A percentile compares a stretch with the other conserved stretches of the same genome.
These are phyloP conservation scores for Helogale parvula DNA, from an alignment of 2,113 vertebrate species.

Conservation along the genomic window DNA sequence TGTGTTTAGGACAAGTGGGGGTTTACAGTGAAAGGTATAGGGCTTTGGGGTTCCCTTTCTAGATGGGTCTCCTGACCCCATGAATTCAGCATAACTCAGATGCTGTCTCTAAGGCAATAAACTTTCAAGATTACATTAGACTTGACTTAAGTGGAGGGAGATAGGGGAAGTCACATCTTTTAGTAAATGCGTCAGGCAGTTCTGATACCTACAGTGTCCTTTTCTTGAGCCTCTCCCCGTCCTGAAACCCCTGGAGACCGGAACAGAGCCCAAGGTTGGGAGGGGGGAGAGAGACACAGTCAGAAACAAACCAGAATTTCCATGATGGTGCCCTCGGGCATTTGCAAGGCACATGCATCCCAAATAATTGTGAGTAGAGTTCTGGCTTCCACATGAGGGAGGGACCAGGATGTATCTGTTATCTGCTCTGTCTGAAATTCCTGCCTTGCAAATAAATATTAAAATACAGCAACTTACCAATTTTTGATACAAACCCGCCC, in stretches of 20 bases:
- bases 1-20: not conserved
- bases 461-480: not conserved
- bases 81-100: not conserved
- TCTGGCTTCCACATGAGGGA: not conserved
- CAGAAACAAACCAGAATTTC: not conserved
- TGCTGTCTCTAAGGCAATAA: not conserved
- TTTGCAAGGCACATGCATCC: not conserved
- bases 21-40: not conserved
- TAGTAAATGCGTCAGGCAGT: not conserved
- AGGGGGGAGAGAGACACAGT: not conserved
- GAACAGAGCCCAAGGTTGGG: not conserved
- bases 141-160: not conserved
- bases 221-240: not conserved
- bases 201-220: not conserved
- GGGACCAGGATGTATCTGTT: not conserved
- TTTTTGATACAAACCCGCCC: not conserved
- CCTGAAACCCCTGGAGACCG: not conserved
- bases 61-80: not conserved
- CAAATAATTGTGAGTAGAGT: not conserved
- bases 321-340: not conserved
- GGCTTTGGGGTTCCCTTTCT: not conserved
- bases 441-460: not conserved
- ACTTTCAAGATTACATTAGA: not conserved
- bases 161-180: not conserved
- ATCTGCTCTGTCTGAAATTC: slow-evolving; percentile 7